Evolutionary conservation across 2,113 vertebrate species (phyloP).

Genomic region (Phaetusa simplex): DNA sequence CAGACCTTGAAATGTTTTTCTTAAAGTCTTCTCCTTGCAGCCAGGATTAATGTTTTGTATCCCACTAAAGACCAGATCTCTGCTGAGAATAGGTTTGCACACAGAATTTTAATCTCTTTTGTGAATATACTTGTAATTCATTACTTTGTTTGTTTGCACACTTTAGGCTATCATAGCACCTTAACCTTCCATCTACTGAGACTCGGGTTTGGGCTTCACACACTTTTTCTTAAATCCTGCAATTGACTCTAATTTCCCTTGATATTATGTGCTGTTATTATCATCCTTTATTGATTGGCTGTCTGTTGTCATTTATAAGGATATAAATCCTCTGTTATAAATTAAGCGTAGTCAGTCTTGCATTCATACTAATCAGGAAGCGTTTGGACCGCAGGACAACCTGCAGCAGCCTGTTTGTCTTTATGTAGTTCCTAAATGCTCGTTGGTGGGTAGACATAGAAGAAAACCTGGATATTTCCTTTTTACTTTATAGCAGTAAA

Average conservation of each 20-base stretch:
- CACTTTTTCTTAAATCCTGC: slow-evolving; percentile 49
- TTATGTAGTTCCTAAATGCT: not conserved
- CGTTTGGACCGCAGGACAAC: slow-evolving; percentile 26
- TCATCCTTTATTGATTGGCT: slow-evolving; percentile 70
- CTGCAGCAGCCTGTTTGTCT: not conserved
- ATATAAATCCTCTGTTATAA: slow-evolving; percentile 70
- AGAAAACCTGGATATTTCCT: not conserved
- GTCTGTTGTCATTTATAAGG: slow-evolving; percentile 59
- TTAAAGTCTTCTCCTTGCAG: slow-evolving; percentile 15
- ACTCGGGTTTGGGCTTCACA: slow-evolving; percentile 40
- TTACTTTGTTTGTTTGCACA: slow-evolving; percentile 52
- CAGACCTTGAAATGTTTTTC: slow-evolving; percentile 11
- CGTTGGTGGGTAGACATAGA: not conserved
- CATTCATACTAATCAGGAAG: slow-evolving; percentile 14
- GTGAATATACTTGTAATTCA: not conserved
- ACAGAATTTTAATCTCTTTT: slow-evolving; percentile 1
- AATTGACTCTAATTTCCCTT: slow-evolving; percentile 69
- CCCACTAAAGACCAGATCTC: not conserved
- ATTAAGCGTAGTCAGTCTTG: slow-evolving; percentile 44
- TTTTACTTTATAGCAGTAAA: not conserved
- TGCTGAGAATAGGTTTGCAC: slow-evolving; percentile 4
- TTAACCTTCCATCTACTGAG: slow-evolving; percentile 50
- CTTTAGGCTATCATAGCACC: slow-evolving; percentile 47
- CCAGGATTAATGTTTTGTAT: slow-evolving; percentile 23
- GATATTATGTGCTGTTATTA: slow-evolving; percentile 68